Percentiles rank a stretch among this genome's conserved stretches.
These are phyloP conservation scores for Ditula angustiorana DNA, from an alignment of 2,888 invertebrate species.

Conservation along the genomic window DNA sequence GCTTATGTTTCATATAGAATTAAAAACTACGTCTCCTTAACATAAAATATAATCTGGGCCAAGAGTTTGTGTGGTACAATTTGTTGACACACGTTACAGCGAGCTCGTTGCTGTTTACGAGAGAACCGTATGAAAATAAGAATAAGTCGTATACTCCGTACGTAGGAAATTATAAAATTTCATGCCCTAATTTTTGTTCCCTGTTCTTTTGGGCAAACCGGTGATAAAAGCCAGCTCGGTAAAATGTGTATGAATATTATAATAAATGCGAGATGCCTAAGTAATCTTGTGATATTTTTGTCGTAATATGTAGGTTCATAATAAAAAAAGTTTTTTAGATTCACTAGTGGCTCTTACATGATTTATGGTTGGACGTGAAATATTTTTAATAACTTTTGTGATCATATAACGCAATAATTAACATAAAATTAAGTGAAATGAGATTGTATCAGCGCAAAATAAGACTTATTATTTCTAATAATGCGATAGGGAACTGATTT, in stretches of 20 bases:
- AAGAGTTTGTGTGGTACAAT: conserved; percentile 10
- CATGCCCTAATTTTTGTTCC: not conserved
- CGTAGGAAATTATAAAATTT: not conserved
- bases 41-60: not conserved
- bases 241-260: not conserved
- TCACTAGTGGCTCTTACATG: not conserved
- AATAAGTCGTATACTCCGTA: not conserved
- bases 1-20: too few species aligned
- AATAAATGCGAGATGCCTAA: not conserved
- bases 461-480: too few species aligned
- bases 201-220: not conserved
- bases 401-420: not conserved
- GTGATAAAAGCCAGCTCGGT: too few species aligned
- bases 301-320: not conserved
- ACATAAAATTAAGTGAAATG: too few species aligned
- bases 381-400: too few species aligned
- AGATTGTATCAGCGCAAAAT: too few species aligned
- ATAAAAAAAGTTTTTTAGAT: not conserved
- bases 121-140: conserved; percentile 9
- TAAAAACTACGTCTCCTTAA: too few species aligned
- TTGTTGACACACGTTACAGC: conserved; percentile 10
- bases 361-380: not conserved
- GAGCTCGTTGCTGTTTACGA: conserved; percentile 1
- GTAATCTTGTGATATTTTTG: not conserved
- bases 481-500: too few species aligned